Evolutionary conservation across 2,797 vertebrate genomes (phyloP).

Genomic region (Buceros bicornis): DNA sequence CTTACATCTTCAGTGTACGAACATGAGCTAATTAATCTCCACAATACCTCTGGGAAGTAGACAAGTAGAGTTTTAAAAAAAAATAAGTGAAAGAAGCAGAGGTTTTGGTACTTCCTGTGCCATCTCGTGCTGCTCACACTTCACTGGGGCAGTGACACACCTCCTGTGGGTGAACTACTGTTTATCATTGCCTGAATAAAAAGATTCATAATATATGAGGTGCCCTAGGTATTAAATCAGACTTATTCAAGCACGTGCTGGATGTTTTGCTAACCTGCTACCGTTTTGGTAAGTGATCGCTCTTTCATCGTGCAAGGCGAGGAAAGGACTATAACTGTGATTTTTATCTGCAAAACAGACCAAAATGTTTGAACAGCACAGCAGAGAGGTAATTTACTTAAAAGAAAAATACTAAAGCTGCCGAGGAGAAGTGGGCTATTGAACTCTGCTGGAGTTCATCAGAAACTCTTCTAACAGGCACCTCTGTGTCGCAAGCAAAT

Average conservation of each 20-base stretch:
- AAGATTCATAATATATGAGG: not conserved
- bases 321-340: not conserved
- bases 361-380: slow-evolving; percentile 14
- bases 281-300: not conserved
- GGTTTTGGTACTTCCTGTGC: not conserved
- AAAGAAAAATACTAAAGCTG: slow-evolving; percentile 28
- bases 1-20: not conserved
- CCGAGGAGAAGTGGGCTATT: slow-evolving; percentile 42
- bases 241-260: not conserved
- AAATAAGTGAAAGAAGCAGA: not conserved
- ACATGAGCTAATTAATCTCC: slow-evolving; percentile 16
- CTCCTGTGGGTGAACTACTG: not conserved
- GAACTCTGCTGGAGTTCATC: not conserved
- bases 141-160: not conserved
- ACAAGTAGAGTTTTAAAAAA: not conserved
- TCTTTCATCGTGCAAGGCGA: not conserved
- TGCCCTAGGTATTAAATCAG: not conserved
- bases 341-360: slow-evolving; percentile 35
- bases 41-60: not conserved
- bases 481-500: not conserved
- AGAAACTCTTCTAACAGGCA: slow-evolving; percentile 29
- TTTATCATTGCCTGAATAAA: not conserved
- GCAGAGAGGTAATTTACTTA: slow-evolving; percentile 20
- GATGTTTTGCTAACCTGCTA: not conserved
- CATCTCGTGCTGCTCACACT: not conserved